Evolutionary conservation across 1,140 invertebrate genomes (phyloP).

Genomic region (Conopomorpha cramerella): DNA sequence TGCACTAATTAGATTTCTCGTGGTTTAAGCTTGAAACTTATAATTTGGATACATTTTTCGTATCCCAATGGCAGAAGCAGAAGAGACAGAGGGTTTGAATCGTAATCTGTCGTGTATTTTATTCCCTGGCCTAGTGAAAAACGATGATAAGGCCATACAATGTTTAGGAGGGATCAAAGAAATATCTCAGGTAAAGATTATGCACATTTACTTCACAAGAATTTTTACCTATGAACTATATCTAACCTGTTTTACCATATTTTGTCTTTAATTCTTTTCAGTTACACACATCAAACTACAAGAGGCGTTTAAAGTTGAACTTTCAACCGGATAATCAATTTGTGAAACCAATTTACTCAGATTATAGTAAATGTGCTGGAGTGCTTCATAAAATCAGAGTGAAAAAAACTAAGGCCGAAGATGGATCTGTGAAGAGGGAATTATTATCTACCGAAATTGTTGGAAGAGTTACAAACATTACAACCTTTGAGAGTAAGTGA

Average conservation of each 20-base stretch:
- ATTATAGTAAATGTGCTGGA: conserved; percentile 67
- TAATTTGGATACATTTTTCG: too few species aligned
- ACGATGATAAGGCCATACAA: conserved; percentile 76
- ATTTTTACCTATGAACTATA: too few species aligned
- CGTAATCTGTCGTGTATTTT: conserved; percentile 69
- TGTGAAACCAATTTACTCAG: conserved; percentile 78
- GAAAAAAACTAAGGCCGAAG: conserved; percentile 40
- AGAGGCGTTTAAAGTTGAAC: conserved; percentile 73
- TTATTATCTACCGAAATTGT: conserved; percentile 64
- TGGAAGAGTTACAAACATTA: conserved; percentile 70
- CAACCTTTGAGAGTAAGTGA: conserved; percentile 75
- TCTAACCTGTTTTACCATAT: too few species aligned
- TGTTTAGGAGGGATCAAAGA: conserved; percentile 77
- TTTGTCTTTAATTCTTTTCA: too few species aligned
- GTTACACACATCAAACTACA: too few species aligned
- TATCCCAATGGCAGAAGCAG: conserved; percentile 20
- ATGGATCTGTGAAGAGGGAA: conserved; percentile 29
- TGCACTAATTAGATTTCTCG: too few species aligned
- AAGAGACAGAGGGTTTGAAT: conserved; percentile 18
- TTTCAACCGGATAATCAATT: conserved; percentile 87
- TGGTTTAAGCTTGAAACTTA: too few species aligned
- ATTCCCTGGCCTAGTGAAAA: conserved; percentile 83
- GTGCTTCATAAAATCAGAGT: conserved; percentile 77
- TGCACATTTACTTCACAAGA: too few species aligned
- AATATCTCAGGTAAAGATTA: conserved; percentile 80